A percentile compares a stretch with the other conserved stretches of the same genome.
Evolutionary conservation across 2,888 invertebrate species (phyloP).

Genomic region (Thelaira solivaga): DNA sequence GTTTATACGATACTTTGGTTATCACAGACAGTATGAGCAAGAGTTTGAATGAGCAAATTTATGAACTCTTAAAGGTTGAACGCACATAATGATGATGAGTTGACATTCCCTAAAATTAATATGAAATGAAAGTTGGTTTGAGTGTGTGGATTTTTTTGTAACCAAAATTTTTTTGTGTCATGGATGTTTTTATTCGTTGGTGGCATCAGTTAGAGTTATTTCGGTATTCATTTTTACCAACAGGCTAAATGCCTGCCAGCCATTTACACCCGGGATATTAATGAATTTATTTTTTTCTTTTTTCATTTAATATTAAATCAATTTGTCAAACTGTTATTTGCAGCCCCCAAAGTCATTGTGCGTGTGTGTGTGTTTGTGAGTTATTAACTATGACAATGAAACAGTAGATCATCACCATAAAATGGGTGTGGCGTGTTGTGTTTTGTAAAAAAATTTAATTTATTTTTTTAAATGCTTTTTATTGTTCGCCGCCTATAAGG

Average conservation of each 20-base stretch:
- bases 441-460: no score
- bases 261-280: constrained; percentile 53
- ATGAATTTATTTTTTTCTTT: constrained; percentile 69
- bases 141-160: not conserved
- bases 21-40: not conserved
- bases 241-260: not conserved
- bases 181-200: constrained; percentile 11
- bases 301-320: constrained; percentile 67
- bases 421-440: no score
- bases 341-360: not conserved
- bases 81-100: constrained; percentile 58
- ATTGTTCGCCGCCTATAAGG: no score
- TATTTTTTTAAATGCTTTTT: no score
- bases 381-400: no score
- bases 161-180: not conserved
- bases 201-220: no score
- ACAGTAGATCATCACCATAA: no score
- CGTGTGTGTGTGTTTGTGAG: constrained; percentile 7
- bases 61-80: constrained; percentile 50
- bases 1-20: no score
- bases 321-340: constrained; percentile 72
- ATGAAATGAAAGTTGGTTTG: constrained; percentile 38
- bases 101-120: constrained; percentile 58
- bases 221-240: no score
- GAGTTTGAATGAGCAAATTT: constrained; percentile 31